Conservation (phyloP, 2,113 vertebrate species). For the Antennarius striatus region DNA sequence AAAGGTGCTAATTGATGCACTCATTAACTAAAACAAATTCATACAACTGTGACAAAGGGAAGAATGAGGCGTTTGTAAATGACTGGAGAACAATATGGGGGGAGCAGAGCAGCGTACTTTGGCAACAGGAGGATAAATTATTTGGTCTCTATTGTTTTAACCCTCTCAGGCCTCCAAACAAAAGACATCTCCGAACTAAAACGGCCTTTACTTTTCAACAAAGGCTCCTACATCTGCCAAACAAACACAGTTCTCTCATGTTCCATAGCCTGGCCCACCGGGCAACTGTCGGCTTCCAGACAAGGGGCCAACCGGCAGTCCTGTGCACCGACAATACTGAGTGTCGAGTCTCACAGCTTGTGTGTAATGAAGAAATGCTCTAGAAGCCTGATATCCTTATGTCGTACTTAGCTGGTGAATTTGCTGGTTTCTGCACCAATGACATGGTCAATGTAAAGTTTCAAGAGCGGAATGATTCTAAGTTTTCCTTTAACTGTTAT, state of each 20-base stretch:
- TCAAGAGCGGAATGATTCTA: not conserved
- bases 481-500: not conserved
- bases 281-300: conserved; percentile 17
- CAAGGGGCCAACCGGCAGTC: conserved; percentile 17
- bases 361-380: conserved; percentile 5
- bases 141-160: conserved; percentile 44
- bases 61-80: conserved; percentile 29
- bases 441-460: not conserved
- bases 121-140: conserved; percentile 16
- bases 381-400: not conserved
- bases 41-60: conserved; percentile 36
- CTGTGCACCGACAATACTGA: conserved; percentile 8
- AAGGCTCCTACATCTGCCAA: not conserved
- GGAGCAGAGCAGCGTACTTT: conserved; percentile 1
- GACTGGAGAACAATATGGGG: conserved; percentile 16
- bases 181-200: conserved; percentile 35
- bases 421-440: not conserved
- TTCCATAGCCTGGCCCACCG: conserved; percentile 14
- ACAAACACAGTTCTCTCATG: conserved; percentile 28
- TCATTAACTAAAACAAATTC: conserved; percentile 49
- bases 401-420: not conserved
- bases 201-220: conserved; percentile 37
- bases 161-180: conserved; percentile 45
- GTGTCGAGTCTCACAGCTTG: conserved; percentile 2
- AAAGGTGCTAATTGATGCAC: conserved; percentile 47